Percentiles rank a stretch among this genome's conserved stretches.
Conservation (phyloP, 2,888 invertebrate species). For the Rhagophthalmus giganteus region DNA sequence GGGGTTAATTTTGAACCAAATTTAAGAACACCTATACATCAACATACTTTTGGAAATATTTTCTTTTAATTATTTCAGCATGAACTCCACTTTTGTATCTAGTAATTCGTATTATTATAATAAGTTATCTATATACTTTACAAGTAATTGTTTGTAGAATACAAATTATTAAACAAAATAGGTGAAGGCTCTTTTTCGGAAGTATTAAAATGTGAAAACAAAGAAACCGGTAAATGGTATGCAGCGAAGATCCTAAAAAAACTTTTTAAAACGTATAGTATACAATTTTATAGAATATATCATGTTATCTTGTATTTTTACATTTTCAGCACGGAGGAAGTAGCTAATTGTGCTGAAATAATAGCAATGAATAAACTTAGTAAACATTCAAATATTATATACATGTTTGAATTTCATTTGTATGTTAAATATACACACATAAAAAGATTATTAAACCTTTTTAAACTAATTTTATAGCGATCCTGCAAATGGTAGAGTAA, state of each 20-base stretch:
- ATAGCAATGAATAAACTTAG: conserved; percentile 63
- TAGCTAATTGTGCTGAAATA: conserved; percentile 62
- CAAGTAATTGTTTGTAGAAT: conserved; percentile 55
- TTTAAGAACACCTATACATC: not conserved
- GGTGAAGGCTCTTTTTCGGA: conserved; percentile 73
- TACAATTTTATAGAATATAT: no score
- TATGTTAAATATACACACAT: conserved; percentile 52
- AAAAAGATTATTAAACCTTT: conserved; percentile 18
- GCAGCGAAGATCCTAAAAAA: conserved; percentile 69
- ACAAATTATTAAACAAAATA: conserved; percentile 65
- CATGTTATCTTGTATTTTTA: no score
- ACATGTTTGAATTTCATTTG: conserved; percentile 66
- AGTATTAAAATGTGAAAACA: conserved; percentile 67
- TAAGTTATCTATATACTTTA: not conserved
- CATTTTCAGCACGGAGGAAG: conserved; percentile 55
- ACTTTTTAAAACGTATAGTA: conserved; percentile 60
- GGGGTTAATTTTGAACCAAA: not conserved
- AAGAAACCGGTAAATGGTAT: conserved; percentile 58
- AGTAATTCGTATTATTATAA: conserved; percentile 4
- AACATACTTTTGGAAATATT: not conserved
- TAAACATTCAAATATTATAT: conserved; percentile 64
- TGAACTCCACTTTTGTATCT: conserved; percentile 17
- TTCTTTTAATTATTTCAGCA: conserved; percentile 4
- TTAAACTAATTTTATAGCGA: conserved; percentile 55
- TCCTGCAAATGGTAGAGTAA: conserved; percentile 60